Percentiles rank a stretch among this genome's conserved stretches.
Evolutionary conservation across 1,140 invertebrate species (phyloP).

Genomic region (Drosophila ercepeae): DNA sequence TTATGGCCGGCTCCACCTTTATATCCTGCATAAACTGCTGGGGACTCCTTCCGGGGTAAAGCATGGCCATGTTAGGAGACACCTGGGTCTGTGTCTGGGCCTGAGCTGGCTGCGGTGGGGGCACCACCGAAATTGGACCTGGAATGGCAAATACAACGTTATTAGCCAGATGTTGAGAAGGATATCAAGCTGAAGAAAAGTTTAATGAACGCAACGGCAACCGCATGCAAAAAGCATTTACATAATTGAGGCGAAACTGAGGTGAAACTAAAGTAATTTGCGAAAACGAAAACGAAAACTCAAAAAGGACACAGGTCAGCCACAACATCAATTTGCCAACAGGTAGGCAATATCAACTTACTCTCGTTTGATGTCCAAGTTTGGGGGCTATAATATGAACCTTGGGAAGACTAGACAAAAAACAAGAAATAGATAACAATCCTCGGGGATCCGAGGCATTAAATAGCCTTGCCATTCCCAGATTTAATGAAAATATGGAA

Average conservation of each 20-base stretch:
- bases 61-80: conserved; percentile 1
- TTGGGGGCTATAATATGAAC: conserved; percentile 4
- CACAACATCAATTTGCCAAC: conserved; percentile 45
- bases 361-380: conserved; percentile 43
- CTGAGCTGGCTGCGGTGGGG: conserved; percentile 14
- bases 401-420: conserved; percentile 21
- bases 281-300: conserved; percentile 45
- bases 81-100: conserved; percentile 12
- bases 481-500: not conserved
- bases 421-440: not conserved
- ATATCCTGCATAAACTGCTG: conserved; percentile 39
- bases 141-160: conserved; percentile 17
- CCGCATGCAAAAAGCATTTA: conserved; percentile 40
- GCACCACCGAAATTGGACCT: conserved; percentile 19
- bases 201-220: conserved; percentile 52
- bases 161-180: conserved; percentile 16
- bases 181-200: conserved; percentile 15
- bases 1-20: conserved; percentile 41
- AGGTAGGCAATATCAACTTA: conserved; percentile 35
- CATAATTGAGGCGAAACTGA: conserved; percentile 35
- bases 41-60: conserved; percentile 28
- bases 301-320: conserved; percentile 48
- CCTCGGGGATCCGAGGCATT: conserved; percentile 31
- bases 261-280: conserved; percentile 38
- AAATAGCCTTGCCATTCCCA: conserved; percentile 12